Base-by-base conservation (phyloP, 2,797 vertebrate species). In the Crocidura indochinensis region DNA sequence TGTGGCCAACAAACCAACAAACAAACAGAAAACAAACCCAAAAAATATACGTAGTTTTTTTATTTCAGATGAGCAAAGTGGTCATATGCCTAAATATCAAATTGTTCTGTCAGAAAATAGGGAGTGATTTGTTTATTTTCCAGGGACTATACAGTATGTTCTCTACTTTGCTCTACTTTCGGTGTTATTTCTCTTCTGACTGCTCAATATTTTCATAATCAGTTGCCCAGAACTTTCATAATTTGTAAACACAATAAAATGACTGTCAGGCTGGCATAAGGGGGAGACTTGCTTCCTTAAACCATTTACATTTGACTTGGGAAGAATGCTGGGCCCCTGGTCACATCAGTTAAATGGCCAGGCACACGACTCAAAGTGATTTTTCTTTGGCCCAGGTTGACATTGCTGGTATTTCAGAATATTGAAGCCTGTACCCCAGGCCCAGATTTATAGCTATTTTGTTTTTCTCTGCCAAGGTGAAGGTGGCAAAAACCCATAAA, bases 131-230 rank as follows among this genome's bases (percentile, higher is more conserved):
- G 88, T 91, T 97, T 93, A 44, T 97, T 97, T 97, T 96, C 94
- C 96, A 95, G 94, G 95, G 93, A 88, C 83, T 94, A 89, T 94
- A 77, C 91, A 91, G 87, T 51, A 95, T 69, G 77, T 93, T 91
- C 82, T 64, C 22, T 62, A 92, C 97, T 90, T 56, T 82, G 53
- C 90, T 94, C 90, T 80, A 79, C 31, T 51, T 81, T 95, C 84
- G 96, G 94, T 96, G 94, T 94, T 92, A 94, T 87, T 96, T 65
- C 27, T 8, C 27, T 65, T 65, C 27, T 65, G 77, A 75, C 95
- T 90, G 69, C 87, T 96, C 92, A 90, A 91, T 94, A 96, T 97
- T 97, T 97, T 98, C 96, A 89, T 97, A 96, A 98, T 98, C 95
- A 96, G 88, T 96, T 46, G 85, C 38, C 81, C 93, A 87, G 96